These are phyloP conservation scores for Sebastes elongatus DNA, from an alignment of 2,797 vertebrate genomes.

Conservation along the genomic window DNA sequence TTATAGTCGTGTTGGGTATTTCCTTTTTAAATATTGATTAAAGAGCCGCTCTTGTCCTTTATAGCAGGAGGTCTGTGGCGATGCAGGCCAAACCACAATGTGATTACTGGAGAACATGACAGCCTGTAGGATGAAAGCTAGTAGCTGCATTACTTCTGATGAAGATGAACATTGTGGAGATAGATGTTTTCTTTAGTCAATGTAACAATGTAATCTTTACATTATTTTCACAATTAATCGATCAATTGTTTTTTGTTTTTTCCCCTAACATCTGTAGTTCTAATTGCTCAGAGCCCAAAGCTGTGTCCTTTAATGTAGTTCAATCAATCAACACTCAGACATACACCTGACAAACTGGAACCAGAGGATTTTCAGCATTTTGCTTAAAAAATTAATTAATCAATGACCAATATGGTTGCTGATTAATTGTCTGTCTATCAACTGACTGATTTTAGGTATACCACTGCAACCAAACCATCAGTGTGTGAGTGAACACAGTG, in stretches of 20 bases:
- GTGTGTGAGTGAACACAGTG: background rate
- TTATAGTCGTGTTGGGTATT: constrained; percentile 11
- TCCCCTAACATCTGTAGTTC: background rate
- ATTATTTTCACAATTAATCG: background rate
- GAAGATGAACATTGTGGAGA: background rate
- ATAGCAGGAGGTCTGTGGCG: constrained; percentile 71
- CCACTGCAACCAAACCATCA: background rate
- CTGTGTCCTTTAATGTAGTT: background rate
- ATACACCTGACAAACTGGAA: background rate
- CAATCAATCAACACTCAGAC: too few species aligned
- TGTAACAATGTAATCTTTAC: too few species aligned
- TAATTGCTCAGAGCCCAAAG: background rate
- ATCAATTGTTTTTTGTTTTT: too few species aligned
- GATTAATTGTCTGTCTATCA: background rate
- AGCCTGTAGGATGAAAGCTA: constrained; percentile 70
- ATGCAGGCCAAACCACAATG: constrained; percentile 84
- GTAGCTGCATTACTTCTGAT: constrained; percentile 82
- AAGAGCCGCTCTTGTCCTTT: constrained; percentile 77
- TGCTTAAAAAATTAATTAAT: background rate
- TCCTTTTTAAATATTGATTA: constrained; percentile 62
- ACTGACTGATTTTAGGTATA: background rate
- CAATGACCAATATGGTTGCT: too few species aligned
- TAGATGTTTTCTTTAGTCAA: background rate
- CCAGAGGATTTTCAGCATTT: background rate
- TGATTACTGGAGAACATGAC: constrained; percentile 63